These are phyloP conservation scores for Spheniscus mendiculus DNA, from an alignment of 2,113 vertebrate genomes.

Conservation along the genomic window DNA sequence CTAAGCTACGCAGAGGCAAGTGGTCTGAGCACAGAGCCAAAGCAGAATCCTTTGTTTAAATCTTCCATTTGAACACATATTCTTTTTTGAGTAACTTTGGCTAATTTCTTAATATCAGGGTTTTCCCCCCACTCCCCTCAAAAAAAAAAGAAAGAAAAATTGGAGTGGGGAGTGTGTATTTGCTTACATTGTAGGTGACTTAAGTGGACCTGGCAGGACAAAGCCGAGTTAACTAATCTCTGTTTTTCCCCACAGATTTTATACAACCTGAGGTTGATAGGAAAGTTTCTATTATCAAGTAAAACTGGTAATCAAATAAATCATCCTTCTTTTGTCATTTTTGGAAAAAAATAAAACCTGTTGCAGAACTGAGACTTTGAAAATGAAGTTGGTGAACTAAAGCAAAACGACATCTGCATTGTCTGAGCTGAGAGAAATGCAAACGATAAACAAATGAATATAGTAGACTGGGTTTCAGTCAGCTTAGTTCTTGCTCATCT, in stretches of 20 bases:
- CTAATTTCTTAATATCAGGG: background rate
- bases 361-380: background rate
- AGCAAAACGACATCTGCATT: background rate
- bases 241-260: background rate
- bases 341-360: background rate
- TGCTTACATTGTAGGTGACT: background rate
- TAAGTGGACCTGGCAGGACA: background rate
- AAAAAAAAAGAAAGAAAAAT: background rate
- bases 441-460: background rate
- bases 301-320: background rate
- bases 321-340: background rate
- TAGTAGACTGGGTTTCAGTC: background rate
- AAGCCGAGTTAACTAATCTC: background rate
- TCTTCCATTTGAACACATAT: background rate
- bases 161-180: background rate
- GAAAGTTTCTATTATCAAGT: background rate
- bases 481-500: background rate
- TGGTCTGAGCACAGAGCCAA: background rate
- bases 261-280: background rate
- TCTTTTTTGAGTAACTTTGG: background rate
- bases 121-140: accelerated
- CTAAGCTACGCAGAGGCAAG: background rate
- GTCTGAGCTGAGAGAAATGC: background rate
- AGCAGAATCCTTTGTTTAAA: background rate
- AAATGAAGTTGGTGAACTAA: background rate